Base-by-base conservation (phyloP, 2,888 invertebrate species). In the Diplazon laetatorius region DNA sequence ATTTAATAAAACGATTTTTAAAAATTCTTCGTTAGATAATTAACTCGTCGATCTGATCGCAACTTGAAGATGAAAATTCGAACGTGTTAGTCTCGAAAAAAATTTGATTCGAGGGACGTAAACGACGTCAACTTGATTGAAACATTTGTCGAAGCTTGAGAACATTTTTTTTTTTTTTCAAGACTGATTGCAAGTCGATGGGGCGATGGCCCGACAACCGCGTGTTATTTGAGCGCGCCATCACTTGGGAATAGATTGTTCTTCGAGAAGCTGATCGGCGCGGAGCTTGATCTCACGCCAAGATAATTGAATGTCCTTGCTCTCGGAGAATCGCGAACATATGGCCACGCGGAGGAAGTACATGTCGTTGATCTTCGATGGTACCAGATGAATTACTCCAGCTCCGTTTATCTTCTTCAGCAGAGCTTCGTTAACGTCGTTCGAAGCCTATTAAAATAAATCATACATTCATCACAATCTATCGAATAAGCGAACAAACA, bases 301-400 rank as follows among this genome's bases (percentile, higher is more conserved):
- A 0, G 98, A 96, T 83, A 94, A 93, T 44, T 95, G 93, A 84
- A 99, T 96, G 87, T 99, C 98, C 74, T 94, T 93, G 22, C 95
- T 93, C 87, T 96, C 95, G 1, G 96, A 95, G 86, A 93, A 95
- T 72, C 97, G 94, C 0, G 98, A 97, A 89, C 98, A 99, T 79
- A 99, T 93, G 0, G 97, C 97, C 91, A 99, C 93, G 76, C 99
- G 93, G 59, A 99, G 92, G 92, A 98, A 98, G 90, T 95, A 98
- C 0, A 93, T 93, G 79, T 95, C 97, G 52, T 94, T 93, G 75
- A 98, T 95, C 91, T 96, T 96, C 0, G 98, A 96, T 0, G 99
- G 98, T 14, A 98, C 98, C 87, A 99, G 92, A 89, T 98, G 98
- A 81, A 99, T 97, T 83, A 96, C 95, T 3, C 98, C 97, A 69